These are phyloP conservation scores for Nycticebus coucang DNA, from an alignment of 2,113 vertebrate genomes.

Conservation along the genomic window DNA sequence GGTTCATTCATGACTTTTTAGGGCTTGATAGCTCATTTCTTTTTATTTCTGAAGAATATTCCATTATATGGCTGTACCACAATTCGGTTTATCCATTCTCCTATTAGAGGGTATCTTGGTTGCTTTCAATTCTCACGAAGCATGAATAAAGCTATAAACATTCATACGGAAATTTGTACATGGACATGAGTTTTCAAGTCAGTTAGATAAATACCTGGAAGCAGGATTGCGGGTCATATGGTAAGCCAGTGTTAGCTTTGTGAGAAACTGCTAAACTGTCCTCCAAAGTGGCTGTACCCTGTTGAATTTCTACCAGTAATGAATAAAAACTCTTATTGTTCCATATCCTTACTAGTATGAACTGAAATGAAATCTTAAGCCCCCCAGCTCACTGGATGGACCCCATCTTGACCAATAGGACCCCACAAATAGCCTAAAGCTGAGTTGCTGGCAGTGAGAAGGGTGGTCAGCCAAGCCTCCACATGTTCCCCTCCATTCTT, in stretches of 20 bases:
- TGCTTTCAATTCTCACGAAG: neutral
- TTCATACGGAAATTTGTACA: neutral
- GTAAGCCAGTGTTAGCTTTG: neutral
- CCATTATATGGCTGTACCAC: neutral
- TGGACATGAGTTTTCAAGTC: neutral
- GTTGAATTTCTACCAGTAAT: neutral
- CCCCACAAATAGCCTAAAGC: too few species aligned
- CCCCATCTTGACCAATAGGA: too few species aligned
- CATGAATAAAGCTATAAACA: neutral
- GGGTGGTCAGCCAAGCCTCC: too few species aligned
- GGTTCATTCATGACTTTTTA: neutral
- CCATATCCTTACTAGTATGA: neutral
- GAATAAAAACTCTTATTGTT: neutral
- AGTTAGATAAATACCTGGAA: neutral
- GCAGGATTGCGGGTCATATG: accelerated
- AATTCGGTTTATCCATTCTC: neutral
- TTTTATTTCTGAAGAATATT: neutral
- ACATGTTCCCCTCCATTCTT: too few species aligned
- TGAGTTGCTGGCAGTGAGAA: too few species aligned
- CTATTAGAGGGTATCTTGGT: neutral
- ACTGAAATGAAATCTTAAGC: too few species aligned
- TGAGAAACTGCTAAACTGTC: neutral
- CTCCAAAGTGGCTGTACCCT: neutral
- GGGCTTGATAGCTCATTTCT: neutral
- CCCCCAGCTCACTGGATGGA: too few species aligned